Percentiles rank a stretch among this genome's conserved stretches.
Evolutionary conservation across 1,140 invertebrate genomes (phyloP).

Genomic region (Drosophila quadrilineata): DNA sequence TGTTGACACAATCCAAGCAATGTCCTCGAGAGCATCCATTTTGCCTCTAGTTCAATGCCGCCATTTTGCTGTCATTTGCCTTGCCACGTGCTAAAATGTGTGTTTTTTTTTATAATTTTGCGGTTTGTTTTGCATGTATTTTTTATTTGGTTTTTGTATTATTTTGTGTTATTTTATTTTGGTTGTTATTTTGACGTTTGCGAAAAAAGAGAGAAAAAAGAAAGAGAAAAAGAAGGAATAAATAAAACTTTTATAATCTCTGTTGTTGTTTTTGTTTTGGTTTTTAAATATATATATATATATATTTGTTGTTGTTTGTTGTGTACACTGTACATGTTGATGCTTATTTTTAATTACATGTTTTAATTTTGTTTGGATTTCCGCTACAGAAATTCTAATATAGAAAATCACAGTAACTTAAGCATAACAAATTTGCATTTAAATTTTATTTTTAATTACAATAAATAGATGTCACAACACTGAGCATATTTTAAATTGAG

Average conservation of each 20-base stretch:
- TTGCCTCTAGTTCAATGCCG: slow-evolving; percentile 49
- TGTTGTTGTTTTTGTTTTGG: slow-evolving; percentile 61
- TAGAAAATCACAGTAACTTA: slow-evolving; percentile 52
- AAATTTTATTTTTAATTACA: slow-evolving; percentile 24
- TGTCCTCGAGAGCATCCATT: slow-evolving; percentile 40
- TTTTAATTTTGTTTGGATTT: slow-evolving; percentile 30
- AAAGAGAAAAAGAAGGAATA: slow-evolving; percentile 75
- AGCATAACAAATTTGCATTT: slow-evolving; percentile 42
- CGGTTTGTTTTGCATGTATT: slow-evolving; percentile 9
- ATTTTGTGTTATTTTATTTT: slow-evolving; percentile 29
- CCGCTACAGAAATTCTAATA: slow-evolving; percentile 57
- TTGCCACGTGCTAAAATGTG: slow-evolving; percentile 47
- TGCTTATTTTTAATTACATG: slow-evolving; percentile 48
- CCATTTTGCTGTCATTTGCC: slow-evolving; percentile 42
- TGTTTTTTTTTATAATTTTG: slow-evolving; percentile 26
- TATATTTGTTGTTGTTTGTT: too few relatives aligned
- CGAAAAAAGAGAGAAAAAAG: slow-evolving; percentile 74
- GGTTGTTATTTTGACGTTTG: slow-evolving; percentile 32
- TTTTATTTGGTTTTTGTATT: slow-evolving; percentile 31
- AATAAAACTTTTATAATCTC: slow-evolving; percentile 75
- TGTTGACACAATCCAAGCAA: slow-evolving; percentile 21
- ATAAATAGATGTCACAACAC: slow-evolving; percentile 53
- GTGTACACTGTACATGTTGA: slow-evolving; percentile 47
- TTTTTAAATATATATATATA: too few relatives aligned
- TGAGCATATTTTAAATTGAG: slow-evolving; percentile 32